phyloP scores from a whole-genome alignment of 2,888 invertebrate species.

The Apoderus coryli region DNA sequence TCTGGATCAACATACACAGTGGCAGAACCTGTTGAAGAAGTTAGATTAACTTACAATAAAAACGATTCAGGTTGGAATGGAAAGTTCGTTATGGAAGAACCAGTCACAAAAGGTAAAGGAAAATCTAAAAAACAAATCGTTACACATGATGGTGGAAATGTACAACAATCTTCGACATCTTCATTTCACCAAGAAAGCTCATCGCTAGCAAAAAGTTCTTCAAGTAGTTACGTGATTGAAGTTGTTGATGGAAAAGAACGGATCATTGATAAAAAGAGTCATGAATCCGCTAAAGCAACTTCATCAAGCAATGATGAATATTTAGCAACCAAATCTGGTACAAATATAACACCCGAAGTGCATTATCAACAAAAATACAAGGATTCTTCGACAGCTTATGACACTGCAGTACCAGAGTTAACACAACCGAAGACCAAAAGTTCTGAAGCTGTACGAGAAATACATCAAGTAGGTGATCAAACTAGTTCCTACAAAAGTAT shows the following conservation, averaged over 20 bases:
- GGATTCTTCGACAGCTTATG: slow-evolving; percentile 41
- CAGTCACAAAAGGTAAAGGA: slow-evolving; percentile 20
- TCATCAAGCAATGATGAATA: slow-evolving; percentile 34
- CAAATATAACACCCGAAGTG: slow-evolving; percentile 41
- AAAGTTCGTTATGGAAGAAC: slow-evolving; percentile 32
- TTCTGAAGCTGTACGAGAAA: slow-evolving; percentile 33
- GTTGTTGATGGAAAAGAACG: slow-evolving; percentile 49
- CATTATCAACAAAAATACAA: slow-evolving; percentile 39
- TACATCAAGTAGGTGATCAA: slow-evolving; percentile 30
- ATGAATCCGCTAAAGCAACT: slow-evolving; percentile 33
- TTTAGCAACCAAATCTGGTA: slow-evolving; percentile 39
- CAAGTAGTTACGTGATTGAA: slow-evolving; percentile 50
- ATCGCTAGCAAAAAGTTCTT: slow-evolving; percentile 42
- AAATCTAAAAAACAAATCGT: slow-evolving; percentile 15
- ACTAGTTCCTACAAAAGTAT: slow-evolving; percentile 17
- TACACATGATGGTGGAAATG: slow-evolving; percentile 15
- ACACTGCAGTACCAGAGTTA: slow-evolving; percentile 39
- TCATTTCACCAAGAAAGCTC: slow-evolving; percentile 39
- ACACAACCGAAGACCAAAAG: slow-evolving; percentile 31
- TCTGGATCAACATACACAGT: slow-evolving; percentile 30
- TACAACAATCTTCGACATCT: slow-evolving; percentile 25
- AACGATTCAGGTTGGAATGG: slow-evolving; percentile 37
- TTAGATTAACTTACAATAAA: slow-evolving; percentile 26
- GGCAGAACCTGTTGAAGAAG: slow-evolving; percentile 31
- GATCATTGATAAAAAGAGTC: slow-evolving; percentile 42